Evolutionary conservation across 2,797 vertebrate genomes (phyloP).

Genomic region (Amniataba percoides): DNA sequence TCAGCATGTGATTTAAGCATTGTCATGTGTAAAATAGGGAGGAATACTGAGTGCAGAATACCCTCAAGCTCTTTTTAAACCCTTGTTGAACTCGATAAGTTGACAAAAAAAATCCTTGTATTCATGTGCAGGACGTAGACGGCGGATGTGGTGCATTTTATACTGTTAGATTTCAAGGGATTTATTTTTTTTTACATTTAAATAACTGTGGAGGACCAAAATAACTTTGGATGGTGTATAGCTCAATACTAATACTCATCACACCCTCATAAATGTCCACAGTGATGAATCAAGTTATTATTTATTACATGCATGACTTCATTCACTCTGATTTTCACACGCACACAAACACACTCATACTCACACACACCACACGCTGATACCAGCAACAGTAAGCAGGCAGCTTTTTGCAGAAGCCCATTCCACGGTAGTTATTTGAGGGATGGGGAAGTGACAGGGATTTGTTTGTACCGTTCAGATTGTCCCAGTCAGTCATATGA

Average conservation of each 20-base stretch:
- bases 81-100: constrained; percentile 24
- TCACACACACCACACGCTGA: background rate
- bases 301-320: background rate
- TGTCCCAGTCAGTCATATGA: constrained; percentile 15
- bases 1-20: constrained; percentile 36
- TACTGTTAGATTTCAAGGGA: background rate
- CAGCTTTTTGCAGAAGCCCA: background rate
- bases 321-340: background rate
- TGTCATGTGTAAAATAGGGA: constrained; percentile 20
- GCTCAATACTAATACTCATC: background rate
- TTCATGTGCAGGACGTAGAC: background rate
- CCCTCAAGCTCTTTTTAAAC: constrained; percentile 19
- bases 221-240: constrained; percentile 2
- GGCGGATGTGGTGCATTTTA: constrained; percentile 5
- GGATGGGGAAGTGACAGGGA: background rate
- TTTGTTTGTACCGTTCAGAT: constrained; percentile 4
- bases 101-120: constrained; percentile 5
- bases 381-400: background rate
- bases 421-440: background rate
- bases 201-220: constrained; percentile 8
- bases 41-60: constrained; percentile 20
- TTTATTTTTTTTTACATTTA: background rate
- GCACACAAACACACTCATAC: background rate
- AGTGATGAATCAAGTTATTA: background rate
- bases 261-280: background rate